A percentile compares a stretch with the other conserved stretches of the same genome.
Evolutionary conservation across 2,888 invertebrate genomes (phyloP).

Genomic region (Drosophila leonis): DNA sequence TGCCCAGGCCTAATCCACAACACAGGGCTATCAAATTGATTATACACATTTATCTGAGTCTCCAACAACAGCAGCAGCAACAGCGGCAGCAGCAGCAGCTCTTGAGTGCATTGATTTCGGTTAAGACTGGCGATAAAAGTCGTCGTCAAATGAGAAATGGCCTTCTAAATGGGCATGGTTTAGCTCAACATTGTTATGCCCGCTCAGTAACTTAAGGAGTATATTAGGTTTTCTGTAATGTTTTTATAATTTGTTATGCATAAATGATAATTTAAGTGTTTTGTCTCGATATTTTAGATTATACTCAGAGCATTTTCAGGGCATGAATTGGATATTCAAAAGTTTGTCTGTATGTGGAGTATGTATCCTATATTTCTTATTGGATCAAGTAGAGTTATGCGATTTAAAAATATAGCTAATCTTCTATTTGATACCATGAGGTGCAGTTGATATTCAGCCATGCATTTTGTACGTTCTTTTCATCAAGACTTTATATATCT

Average conservation of each 20-base stretch:
- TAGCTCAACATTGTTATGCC: constrained; percentile 4
- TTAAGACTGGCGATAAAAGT: constrained; percentile 72
- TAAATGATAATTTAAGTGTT: neutral
- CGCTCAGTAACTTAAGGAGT: neutral
- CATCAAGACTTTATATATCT: too few species aligned
- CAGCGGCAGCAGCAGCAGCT: constrained; percentile 18
- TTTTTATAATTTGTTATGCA: neutral
- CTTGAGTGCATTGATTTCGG: constrained; percentile 73
- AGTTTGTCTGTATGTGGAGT: neutral
- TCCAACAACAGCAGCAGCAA: constrained; percentile 10
- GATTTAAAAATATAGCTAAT: neutral
- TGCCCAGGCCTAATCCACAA: constrained; percentile 39
- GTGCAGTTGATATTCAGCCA: too few species aligned
- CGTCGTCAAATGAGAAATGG: constrained; percentile 61
- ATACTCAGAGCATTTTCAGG: neutral
- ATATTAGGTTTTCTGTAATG: neutral
- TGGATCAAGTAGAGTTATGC: neutral
- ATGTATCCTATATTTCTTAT: neutral
- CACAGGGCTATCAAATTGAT: constrained; percentile 79
- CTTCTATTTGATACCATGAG: too few species aligned
- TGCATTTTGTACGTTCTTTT: too few species aligned
- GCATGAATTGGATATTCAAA: neutral
- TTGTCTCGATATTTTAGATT: neutral
- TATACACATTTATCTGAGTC: constrained; percentile 76
- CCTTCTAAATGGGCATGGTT: constrained; percentile 50